These are phyloP conservation scores for Lucilia cuprina DNA, from an alignment of 1,140 invertebrate genomes.

Conservation along the genomic window DNA sequence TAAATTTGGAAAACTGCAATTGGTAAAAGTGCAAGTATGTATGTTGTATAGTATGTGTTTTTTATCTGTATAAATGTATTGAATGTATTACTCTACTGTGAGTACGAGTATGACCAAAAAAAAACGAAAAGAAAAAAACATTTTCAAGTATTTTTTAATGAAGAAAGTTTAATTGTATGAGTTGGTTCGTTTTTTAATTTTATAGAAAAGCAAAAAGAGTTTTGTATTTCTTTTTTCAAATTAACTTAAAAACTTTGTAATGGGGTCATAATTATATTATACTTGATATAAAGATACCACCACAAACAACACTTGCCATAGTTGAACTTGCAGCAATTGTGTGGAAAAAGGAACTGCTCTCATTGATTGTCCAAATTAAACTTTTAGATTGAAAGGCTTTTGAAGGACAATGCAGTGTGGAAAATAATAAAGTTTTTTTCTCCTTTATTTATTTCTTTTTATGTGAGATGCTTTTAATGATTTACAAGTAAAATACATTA, in stretches of 20 bases:
- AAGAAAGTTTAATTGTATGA: slow-evolving; percentile 10
- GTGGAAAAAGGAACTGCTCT: neutral
- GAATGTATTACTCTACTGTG: neutral
- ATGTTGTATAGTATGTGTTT: neutral
- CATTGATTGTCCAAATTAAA: neutral
- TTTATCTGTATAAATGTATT: neutral
- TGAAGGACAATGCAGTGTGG: neutral
- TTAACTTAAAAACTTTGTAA: neutral
- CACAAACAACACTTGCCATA: neutral
- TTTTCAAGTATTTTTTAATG: slow-evolving; percentile 18
- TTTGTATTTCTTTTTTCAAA: neutral
- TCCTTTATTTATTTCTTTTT: neutral
- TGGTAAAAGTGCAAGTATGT: neutral
- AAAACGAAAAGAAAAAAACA: neutral
- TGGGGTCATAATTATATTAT: slow-evolving; percentile 4
- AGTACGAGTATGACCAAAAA: neutral
- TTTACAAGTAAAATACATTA: neutral
- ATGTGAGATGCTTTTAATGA: neutral
- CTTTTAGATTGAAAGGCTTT: neutral
- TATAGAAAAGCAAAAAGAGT: neutral
- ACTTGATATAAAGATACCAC: neutral
- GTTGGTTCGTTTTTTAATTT: neutral
- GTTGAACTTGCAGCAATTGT: neutral
- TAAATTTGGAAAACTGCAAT: neutral
- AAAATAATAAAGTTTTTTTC: neutral